Conservation (phyloP, 2,113 vertebrate genomes). For the Lanius collurio region DNA sequence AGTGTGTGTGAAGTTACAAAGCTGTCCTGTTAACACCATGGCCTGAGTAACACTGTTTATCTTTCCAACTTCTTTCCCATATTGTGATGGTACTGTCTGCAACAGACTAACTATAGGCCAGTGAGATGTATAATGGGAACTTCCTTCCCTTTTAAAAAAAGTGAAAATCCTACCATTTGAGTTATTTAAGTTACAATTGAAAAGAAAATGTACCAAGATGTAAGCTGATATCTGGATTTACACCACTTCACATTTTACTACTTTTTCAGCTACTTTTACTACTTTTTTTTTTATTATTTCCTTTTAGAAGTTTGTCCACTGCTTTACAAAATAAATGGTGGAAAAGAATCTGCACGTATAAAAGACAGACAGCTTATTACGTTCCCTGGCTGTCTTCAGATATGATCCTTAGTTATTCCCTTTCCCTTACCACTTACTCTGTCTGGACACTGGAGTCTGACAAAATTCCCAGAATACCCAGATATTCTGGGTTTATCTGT, state of each 20-base stretch:
- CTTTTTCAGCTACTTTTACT: neutral
- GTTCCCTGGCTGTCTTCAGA: neutral
- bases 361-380: neutral
- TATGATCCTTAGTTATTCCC: neutral
- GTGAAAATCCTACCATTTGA: neutral
- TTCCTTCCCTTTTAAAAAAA: neutral
- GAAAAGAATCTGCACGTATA: neutral
- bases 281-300: neutral
- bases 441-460: neutral
- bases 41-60: neutral
- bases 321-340: neutral
- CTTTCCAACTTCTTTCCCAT: neutral
- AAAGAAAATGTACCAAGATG: neutral
- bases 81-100: neutral
- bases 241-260: neutral
- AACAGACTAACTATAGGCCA: neutral
- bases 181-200: neutral
- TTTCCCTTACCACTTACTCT: neutral
- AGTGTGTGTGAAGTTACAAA: neutral
- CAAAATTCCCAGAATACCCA: neutral
- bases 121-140: neutral
- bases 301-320: neutral
- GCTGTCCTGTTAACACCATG: neutral
- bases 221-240: neutral
- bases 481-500: neutral